A percentile compares a stretch with the other conserved stretches of the same genome.
These are phyloP conservation scores for Drosophila tripunctata DNA, from an alignment of 2,888 invertebrate species.

Conservation along the genomic window DNA sequence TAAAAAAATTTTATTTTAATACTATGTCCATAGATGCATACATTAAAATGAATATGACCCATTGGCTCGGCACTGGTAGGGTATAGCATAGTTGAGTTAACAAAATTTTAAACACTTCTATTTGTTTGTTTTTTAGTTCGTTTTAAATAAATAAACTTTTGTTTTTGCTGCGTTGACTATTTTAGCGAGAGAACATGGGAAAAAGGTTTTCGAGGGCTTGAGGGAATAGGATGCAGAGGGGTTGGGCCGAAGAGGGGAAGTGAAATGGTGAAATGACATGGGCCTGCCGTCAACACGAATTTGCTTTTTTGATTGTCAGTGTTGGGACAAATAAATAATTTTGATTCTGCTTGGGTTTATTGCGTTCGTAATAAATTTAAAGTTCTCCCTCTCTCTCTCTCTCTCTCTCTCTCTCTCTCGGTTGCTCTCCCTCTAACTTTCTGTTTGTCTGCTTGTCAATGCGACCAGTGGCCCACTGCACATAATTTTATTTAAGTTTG, in stretches of 20 bases:
- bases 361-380: slow-evolving; percentile 69
- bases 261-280: neutral
- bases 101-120: neutral
- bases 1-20: no score
- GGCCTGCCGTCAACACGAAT: slow-evolving; percentile 47
- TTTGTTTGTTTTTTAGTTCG: slow-evolving; percentile 18
- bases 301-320: slow-evolving; percentile 47
- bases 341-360: slow-evolving; percentile 42
- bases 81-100: slow-evolving; percentile 16
- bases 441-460: neutral
- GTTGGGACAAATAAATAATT: slow-evolving; percentile 66
- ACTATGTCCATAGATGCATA: no score
- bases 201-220: neutral
- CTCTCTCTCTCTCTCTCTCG: neutral
- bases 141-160: slow-evolving; percentile 56
- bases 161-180: slow-evolving; percentile 59
- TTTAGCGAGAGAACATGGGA: slow-evolving; percentile 6
- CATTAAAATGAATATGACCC: neutral
- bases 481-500: slow-evolving; percentile 59
- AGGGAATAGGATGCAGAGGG: neutral
- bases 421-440: neutral
- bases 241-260: neutral
- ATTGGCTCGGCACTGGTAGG: neutral
- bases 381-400: slow-evolving; percentile 12
- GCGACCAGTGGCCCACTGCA: slow-evolving; percentile 17